Conservation (phyloP, 2,113 vertebrate genomes). For the Lamprologus speciosus region DNA sequence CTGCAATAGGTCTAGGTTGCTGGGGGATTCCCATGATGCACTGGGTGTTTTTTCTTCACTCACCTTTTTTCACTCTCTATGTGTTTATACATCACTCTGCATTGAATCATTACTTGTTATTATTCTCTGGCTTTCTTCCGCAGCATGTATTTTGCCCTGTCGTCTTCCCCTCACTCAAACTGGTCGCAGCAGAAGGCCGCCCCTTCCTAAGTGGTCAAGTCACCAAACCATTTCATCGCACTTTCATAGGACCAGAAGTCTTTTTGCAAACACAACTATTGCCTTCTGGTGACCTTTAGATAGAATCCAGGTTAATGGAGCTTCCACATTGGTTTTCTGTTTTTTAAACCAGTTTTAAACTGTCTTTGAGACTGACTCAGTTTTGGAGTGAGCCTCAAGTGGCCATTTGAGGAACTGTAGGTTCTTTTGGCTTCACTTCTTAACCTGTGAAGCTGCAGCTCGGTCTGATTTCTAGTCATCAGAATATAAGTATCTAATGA, state of each 20-base stretch:
- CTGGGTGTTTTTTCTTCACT: background rate
- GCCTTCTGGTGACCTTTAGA: background rate
- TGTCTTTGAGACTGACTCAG: rapidly evolving
- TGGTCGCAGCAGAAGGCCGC: background rate
- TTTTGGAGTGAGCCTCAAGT: background rate
- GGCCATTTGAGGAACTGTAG: background rate
- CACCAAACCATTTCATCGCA: background rate
- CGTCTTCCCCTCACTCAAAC: background rate
- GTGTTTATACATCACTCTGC: background rate
- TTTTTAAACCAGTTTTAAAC: background rate
- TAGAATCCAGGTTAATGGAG: background rate
- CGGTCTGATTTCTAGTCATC: background rate
- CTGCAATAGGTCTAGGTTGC: rapidly evolving
- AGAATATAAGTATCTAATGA: background rate
- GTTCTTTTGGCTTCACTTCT: background rate
- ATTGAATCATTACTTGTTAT: background rate
- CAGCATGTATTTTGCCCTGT: background rate
- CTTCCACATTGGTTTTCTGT: background rate
- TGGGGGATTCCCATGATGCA: background rate
- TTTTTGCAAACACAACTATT: background rate
- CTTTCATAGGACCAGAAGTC: background rate
- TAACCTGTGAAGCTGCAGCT: background rate
- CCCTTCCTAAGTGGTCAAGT: background rate
- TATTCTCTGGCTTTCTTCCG: background rate
- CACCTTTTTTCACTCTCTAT: background rate